These are phyloP conservation scores for Pangasius sanitwongsei DNA, from an alignment of 2,797 vertebrate genomes.

Conservation along the genomic window DNA sequence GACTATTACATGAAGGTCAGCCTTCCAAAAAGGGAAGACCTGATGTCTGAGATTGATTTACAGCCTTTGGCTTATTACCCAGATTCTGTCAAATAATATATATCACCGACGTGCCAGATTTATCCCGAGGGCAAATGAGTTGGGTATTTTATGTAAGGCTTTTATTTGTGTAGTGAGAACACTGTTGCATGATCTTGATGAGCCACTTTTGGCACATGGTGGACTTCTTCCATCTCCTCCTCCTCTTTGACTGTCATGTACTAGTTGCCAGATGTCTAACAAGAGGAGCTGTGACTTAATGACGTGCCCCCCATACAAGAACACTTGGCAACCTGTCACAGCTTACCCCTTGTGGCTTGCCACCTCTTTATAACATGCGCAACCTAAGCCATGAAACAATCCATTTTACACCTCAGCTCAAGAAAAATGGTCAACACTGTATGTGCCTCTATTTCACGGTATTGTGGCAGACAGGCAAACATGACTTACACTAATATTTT, in stretches of 20 bases:
- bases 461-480: constrained; percentile 59
- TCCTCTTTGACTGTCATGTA: constrained; percentile 64
- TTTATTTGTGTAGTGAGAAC: constrained; percentile 69
- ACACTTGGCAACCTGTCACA: constrained; percentile 52
- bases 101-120: constrained; percentile 55
- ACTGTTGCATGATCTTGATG: constrained; percentile 65
- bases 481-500: constrained; percentile 37
- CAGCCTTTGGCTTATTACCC: constrained; percentile 41
- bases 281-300: constrained; percentile 62
- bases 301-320: constrained; percentile 54
- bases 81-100: constrained; percentile 45
- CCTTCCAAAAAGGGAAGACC: constrained; percentile 38
- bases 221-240: neutral
- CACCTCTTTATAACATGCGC: constrained; percentile 50
- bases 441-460: constrained; percentile 60
- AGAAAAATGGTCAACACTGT: constrained; percentile 57
- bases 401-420: constrained; percentile 64
- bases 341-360: constrained; percentile 64
- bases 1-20: constrained; percentile 6
- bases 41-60: constrained; percentile 43
- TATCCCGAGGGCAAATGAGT: constrained; percentile 57
- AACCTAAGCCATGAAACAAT: constrained; percentile 59
- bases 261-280: constrained; percentile 73
- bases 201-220: constrained; percentile 61
- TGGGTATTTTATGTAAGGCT: constrained; percentile 59